Evolutionary conservation across 2,113 vertebrate genomes (phyloP).

Genomic region (Ploceus nigricollis): DNA sequence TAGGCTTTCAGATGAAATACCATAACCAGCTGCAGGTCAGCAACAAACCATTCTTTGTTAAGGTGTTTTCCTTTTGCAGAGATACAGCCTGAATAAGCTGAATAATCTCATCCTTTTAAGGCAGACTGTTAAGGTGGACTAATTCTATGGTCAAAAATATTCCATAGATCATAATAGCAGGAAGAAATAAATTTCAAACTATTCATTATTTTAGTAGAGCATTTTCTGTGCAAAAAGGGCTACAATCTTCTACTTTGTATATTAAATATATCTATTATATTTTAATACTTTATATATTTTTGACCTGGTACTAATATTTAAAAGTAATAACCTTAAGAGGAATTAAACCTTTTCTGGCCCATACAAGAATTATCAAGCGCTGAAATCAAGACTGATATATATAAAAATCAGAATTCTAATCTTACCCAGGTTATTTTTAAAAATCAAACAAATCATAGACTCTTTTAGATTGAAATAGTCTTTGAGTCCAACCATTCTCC

Average conservation of each 20-base stretch:
- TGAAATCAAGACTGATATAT: not conserved
- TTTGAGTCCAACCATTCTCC: not conserved
- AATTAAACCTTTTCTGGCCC: not conserved
- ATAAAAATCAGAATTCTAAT: not conserved
- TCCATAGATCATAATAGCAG: not conserved
- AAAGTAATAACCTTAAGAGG: not conserved
- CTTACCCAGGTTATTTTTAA: not conserved
- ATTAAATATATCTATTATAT: not conserved
- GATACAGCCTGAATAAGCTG: conserved; percentile 45
- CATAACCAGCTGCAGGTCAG: conserved; percentile 60
- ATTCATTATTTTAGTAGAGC: not conserved
- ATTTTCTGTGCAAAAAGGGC: not conserved
- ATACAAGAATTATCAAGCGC: not conserved
- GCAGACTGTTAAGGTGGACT: conserved; percentile 58
- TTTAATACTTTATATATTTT: not conserved
- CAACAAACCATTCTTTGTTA: conserved; percentile 64
- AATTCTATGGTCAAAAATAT: not conserved
- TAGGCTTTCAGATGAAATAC: conserved; percentile 53
- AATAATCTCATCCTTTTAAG: conserved; percentile 64
- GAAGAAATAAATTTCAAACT: not conserved
- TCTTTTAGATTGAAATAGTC: not conserved
- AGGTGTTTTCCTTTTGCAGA: conserved; percentile 56
- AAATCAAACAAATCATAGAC: not conserved
- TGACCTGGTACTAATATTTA: not conserved
- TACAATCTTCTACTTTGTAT: not conserved